phyloP scores from a whole-genome alignment of 2,888 invertebrate genomes.

The Trissolcus japonicus region DNA sequence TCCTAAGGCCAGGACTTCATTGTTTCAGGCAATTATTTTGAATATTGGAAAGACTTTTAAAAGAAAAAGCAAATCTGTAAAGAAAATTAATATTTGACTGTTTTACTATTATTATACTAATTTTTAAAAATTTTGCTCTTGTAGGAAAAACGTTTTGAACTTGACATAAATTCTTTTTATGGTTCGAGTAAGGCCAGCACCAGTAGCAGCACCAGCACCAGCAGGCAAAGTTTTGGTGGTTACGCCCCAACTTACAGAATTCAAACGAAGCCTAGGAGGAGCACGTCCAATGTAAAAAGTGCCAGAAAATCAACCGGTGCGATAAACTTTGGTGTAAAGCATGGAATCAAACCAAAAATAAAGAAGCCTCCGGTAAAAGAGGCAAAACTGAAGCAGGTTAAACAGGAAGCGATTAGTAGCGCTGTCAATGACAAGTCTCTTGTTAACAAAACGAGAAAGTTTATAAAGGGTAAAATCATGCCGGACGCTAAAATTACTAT shows the following conservation, averaged over 20 bases:
- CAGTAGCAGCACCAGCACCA: background rate
- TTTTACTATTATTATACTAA: too few species aligned
- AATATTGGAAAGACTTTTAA: background rate
- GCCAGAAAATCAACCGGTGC: constrained; percentile 77
- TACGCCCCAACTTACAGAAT: constrained; percentile 6
- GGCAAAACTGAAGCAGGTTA: constrained; percentile 16
- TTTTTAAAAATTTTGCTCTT: too few species aligned
- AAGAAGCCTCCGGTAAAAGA: constrained; percentile 62
- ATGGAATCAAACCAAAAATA: constrained; percentile 79
- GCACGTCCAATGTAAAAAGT: constrained; percentile 29
- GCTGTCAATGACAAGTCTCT: background rate
- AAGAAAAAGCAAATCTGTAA: too few species aligned
- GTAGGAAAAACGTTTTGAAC: constrained; percentile 15
- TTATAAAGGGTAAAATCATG: constrained; percentile 1
- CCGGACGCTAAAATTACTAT: constrained; percentile 67
- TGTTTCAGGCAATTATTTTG: constrained; percentile 65
- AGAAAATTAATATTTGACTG: too few species aligned
- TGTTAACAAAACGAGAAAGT: constrained; percentile 3
- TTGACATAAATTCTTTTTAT: constrained; percentile 69
- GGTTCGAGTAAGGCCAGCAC: constrained; percentile 44
- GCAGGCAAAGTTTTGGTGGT: constrained; percentile 33
- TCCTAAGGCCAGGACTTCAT: constrained; percentile 68
- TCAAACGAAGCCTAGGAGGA: constrained; percentile 48
- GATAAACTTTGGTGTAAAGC: constrained; percentile 83
- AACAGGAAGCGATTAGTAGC: background rate